Conservation (phyloP, 2,888 invertebrate species). For the Drosophila niveifrons region DNA sequence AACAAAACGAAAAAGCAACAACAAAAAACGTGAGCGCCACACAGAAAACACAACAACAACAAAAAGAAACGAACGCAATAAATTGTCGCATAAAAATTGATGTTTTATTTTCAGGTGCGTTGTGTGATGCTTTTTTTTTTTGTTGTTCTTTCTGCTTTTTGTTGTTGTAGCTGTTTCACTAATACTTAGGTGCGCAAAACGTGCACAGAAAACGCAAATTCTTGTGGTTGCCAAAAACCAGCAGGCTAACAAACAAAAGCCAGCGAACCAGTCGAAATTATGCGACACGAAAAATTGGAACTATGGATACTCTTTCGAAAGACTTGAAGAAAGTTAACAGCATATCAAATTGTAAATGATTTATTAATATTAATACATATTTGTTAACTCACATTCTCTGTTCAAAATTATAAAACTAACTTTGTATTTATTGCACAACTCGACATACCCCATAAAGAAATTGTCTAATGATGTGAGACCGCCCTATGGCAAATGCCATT, state of each 20-base stretch:
- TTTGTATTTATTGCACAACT: not conserved
- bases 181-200: slow-evolving; percentile 63
- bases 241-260: slow-evolving; percentile 43
- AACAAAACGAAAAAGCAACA: slow-evolving; percentile 43
- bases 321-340: not conserved
- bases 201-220: slow-evolving; percentile 77
- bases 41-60: slow-evolving; percentile 20
- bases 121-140: slow-evolving; percentile 26
- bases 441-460: not conserved
- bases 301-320: not conserved
- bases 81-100: slow-evolving; percentile 81
- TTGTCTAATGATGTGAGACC: slow-evolving; percentile 2
- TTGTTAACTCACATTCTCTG: no score
- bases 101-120: slow-evolving; percentile 73
- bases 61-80: slow-evolving; percentile 64
- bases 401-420: no score
- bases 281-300: not conserved
- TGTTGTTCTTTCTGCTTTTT: slow-evolving; percentile 11
- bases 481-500: slow-evolving; percentile 20
- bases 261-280: slow-evolving; percentile 25
- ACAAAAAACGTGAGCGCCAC: slow-evolving; percentile 32
- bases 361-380: no score
- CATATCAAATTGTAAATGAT: no score
- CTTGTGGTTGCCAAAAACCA: slow-evolving; percentile 47
- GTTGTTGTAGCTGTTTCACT: slow-evolving; percentile 34